These are phyloP conservation scores for Medauroidea extradentata DNA, from an alignment of 1,140 invertebrate species.

Conservation along the genomic window DNA sequence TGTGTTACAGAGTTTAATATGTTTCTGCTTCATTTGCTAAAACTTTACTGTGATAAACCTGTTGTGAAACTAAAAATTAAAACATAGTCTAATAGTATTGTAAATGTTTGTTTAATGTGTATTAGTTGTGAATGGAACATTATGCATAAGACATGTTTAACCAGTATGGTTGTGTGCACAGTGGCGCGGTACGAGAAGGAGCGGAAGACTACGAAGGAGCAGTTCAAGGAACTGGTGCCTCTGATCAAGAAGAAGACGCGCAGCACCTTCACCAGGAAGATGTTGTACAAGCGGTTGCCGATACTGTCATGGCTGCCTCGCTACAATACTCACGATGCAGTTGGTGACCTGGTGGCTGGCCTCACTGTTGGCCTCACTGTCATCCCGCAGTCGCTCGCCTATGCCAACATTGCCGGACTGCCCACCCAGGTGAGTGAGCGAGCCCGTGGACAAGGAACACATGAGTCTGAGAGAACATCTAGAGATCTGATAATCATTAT, in stretches of 20 bases:
- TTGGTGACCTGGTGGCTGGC: slow-evolving; percentile 76
- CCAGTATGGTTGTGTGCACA: neutral
- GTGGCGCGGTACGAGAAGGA: neutral
- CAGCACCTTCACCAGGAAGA: slow-evolving; percentile 56
- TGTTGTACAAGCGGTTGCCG: slow-evolving; percentile 63
- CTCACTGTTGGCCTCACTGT: slow-evolving; percentile 77
- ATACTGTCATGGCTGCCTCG: slow-evolving; percentile 66
- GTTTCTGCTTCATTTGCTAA: no score
- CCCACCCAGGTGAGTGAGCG: slow-evolving; percentile 65
- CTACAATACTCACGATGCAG: slow-evolving; percentile 54
- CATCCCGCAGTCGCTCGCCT: slow-evolving; percentile 80
- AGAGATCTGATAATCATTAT: no score
- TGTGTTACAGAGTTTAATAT: no score
- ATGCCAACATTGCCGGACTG: slow-evolving; percentile 74
- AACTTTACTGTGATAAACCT: no score
- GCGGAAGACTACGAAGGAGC: neutral
- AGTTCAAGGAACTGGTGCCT: slow-evolving; percentile 14
- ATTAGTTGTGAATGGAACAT: no score
- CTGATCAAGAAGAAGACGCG: slow-evolving; percentile 40
- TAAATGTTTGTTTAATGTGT: no score
- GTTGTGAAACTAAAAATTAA: no score
- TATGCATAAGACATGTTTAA: no score
- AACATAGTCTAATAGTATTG: no score
- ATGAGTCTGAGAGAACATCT: no score
- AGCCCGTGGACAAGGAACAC: no score